A percentile compares a stretch with the other conserved stretches of the same genome.
phyloP scores from a whole-genome alignment of 2,888 invertebrate species.

The Smittia aterrima region DNA sequence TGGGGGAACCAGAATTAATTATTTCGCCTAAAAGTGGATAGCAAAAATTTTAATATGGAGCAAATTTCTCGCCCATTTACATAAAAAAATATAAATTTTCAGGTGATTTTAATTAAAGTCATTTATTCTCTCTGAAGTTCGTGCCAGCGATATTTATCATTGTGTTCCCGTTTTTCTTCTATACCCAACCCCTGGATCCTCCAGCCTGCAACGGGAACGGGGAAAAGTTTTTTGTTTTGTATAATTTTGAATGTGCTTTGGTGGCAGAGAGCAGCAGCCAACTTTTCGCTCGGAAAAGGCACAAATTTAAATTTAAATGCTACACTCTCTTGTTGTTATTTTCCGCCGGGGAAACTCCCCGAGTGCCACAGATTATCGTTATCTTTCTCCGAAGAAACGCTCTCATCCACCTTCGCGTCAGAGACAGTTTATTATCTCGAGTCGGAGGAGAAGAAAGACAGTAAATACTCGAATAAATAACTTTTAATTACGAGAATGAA shows the following conservation, averaged over 20 bases:
- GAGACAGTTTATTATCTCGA: neutral
- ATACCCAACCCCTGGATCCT: neutral
- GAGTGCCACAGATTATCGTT: conserved; percentile 3
- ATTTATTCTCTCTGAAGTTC: conserved; percentile 37
- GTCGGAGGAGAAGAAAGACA: neutral
- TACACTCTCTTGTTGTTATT: neutral
- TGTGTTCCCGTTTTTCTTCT: conserved; percentile 7
- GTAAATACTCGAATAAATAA: conserved; percentile 30
- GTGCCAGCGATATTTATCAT: conserved; percentile 39
- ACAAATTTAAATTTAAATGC: neutral
- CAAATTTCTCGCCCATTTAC: conserved; percentile 37
- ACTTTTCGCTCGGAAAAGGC: neutral
- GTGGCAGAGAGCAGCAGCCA: conserved; percentile 7
- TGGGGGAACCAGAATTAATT: conserved; percentile 30
- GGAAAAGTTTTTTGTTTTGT: neutral
- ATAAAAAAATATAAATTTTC: conserved; percentile 39
- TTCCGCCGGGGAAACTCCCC: neutral
- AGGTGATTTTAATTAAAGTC: conserved; percentile 39
- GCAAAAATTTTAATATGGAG: conserved; percentile 1
- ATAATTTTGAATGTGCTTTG: conserved; percentile 12
- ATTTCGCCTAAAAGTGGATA: neutral
- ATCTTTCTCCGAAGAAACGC: neutral
- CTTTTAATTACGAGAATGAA: neutral
- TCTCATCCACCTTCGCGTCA: neutral
- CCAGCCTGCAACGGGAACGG: neutral